A percentile compares a stretch with the other conserved stretches of the same genome.
phyloP scores from a whole-genome alignment of 2,113 vertebrate species.

The Oncorhynchus clarkii region DNA sequence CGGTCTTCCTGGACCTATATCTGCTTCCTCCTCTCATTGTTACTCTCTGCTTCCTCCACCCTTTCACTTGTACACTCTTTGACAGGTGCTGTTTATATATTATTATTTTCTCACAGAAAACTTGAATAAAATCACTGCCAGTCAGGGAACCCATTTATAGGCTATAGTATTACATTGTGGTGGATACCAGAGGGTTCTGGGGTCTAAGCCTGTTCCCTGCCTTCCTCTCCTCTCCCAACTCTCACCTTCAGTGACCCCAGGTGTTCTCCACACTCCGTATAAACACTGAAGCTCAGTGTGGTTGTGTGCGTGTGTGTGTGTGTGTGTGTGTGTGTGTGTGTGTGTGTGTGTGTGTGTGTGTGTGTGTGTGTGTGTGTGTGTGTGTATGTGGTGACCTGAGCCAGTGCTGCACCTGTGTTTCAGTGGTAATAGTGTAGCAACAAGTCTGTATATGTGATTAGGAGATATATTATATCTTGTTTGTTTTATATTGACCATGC shows the following conservation, averaged over 20 bases:
- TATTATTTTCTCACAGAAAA: no score
- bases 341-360: not conserved
- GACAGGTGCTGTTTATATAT: no score
- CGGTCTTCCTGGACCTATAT: conserved; percentile 71
- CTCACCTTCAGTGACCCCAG: conserved; percentile 27
- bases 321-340: not conserved
- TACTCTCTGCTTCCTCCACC: conserved; percentile 66
- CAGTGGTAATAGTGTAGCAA: conserved; percentile 49
- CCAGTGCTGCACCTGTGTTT: conserved; percentile 67
- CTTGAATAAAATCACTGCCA: no score
- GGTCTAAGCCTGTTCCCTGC: conserved; percentile 38
- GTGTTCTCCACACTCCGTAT: conserved; percentile 41
- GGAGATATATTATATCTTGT: conserved; percentile 42
- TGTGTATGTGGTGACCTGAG: conserved; percentile 11
- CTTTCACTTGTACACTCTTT: conserved; percentile 71
- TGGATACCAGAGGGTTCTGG: no score
- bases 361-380: not conserved
- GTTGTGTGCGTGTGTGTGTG: conserved; percentile 9
- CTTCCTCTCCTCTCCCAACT: conserved; percentile 48
- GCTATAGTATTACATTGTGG: no score
- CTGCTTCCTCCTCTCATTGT: conserved; percentile 57
- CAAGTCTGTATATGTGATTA: conserved; percentile 39
- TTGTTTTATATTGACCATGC: conserved; percentile 26
- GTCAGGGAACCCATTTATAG: no score
- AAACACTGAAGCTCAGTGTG: conserved; percentile 34